A percentile compares a stretch with the other conserved stretches of the same genome.
phyloP scores from a whole-genome alignment of 2,888 invertebrate genomes.

The Brenthis ino region DNA sequence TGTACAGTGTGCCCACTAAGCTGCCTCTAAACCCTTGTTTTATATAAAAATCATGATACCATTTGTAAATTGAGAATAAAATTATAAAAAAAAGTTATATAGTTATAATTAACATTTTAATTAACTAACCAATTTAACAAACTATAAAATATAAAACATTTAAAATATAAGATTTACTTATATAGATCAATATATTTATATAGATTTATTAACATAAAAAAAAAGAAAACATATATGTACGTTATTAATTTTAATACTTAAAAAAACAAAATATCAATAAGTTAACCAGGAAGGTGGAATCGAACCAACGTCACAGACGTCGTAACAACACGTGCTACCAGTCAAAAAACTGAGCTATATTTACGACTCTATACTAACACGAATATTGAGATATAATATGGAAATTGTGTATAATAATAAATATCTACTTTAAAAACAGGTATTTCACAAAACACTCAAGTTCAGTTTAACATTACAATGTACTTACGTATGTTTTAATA shows the following conservation, averaged over 20 bases:
- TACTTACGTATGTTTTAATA: constrained; percentile 18
- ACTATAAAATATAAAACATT: not conserved
- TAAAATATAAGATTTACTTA: not conserved
- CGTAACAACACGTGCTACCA: constrained; percentile 29
- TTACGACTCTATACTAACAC: accelerated
- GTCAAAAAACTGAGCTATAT: constrained; percentile 24
- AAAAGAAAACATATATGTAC: constrained; percentile 25
- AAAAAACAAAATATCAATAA: not conserved
- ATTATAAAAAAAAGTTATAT: constrained; percentile 26
- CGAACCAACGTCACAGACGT: constrained; percentile 34
- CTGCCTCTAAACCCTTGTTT: not conserved
- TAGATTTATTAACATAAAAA: constrained; percentile 3
- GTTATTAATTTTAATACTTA: not conserved
- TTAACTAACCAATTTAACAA: not conserved
- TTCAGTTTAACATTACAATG: not conserved
- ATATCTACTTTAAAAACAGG: not conserved
- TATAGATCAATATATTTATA: not conserved
- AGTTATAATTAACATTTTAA: not conserved
- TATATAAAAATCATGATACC: constrained; percentile 13
- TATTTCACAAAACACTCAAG: not conserved
- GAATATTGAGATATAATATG: not conserved
- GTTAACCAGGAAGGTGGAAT: constrained; percentile 17
- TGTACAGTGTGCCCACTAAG: constrained; percentile 1
- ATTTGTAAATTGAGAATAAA: constrained; percentile 20
- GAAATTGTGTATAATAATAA: not conserved